Percentiles rank a stretch among this genome's conserved stretches.
These are phyloP conservation scores for Saccopteryx bilineata DNA, from an alignment of 2,113 vertebrate species.

Conservation along the genomic window DNA sequence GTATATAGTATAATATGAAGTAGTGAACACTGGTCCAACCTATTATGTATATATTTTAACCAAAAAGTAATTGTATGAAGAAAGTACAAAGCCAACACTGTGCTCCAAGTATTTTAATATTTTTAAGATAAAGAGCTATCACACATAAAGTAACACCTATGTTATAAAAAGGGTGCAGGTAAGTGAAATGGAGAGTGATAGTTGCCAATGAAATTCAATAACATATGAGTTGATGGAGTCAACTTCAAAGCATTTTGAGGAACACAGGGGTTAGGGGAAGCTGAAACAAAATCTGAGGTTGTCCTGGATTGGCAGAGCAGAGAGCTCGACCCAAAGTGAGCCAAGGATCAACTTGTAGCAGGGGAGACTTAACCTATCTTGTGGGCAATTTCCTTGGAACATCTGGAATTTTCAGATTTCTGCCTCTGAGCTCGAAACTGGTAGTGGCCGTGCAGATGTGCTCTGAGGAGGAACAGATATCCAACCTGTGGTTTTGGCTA, in stretches of 20 bases:
- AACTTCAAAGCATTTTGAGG: not conserved
- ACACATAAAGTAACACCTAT: slow-evolving; percentile 16
- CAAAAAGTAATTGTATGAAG: slow-evolving; percentile 34
- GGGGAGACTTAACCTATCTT: not conserved
- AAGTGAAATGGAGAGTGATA: not conserved
- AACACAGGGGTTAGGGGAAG: not conserved
- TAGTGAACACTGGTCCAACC: slow-evolving; percentile 4
- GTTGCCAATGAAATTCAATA: not conserved
- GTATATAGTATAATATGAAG: slow-evolving; percentile 1
- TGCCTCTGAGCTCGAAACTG: not conserved
- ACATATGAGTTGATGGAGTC: not conserved
- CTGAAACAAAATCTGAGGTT: not conserved
- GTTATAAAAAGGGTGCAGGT: not conserved
- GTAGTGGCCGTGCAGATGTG: not conserved
- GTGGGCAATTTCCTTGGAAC: not conserved
- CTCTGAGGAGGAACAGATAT: not conserved
- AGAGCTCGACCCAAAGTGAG: not conserved
- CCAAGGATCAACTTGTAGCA: not conserved
- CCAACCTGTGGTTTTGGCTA: not conserved
- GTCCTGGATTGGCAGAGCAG: not conserved
- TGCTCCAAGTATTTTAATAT: not conserved
- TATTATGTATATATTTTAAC: slow-evolving; percentile 30
- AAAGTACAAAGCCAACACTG: slow-evolving; percentile 10
- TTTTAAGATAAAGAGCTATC: not conserved
- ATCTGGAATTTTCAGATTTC: not conserved